A percentile compares a stretch with the other conserved stretches of the same genome.
Evolutionary conservation across 92 coral and sea anemone species (phyloP).

Genomic region (Scolanthus callimorphus): DNA sequence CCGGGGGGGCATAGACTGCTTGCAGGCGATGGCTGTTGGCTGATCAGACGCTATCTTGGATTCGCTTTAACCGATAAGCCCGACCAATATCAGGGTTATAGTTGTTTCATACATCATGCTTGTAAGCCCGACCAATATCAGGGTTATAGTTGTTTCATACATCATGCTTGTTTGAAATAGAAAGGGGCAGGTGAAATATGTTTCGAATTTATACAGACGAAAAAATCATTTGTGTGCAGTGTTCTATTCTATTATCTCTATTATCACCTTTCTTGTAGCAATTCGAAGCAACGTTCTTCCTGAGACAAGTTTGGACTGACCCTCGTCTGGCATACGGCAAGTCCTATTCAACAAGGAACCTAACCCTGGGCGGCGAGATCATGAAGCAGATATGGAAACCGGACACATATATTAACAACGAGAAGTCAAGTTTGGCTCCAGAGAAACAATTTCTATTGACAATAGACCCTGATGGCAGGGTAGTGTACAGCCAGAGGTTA

Average conservation of each 20-base stretch:
- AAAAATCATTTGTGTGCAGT: no score
- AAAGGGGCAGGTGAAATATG: no score
- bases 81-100: no score
- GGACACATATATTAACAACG: constrained; percentile 86
- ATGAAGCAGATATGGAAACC: constrained; percentile 90
- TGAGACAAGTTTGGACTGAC: constrained; percentile 85
- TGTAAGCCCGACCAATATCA: no score
- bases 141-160: no score
- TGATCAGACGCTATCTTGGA: no score
- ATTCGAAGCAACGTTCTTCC: constrained; percentile 79
- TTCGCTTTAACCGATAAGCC: no score
- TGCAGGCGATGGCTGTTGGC: no score
- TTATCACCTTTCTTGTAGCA: constrained; percentile 34
- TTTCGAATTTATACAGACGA: no score
- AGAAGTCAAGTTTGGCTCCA: constrained; percentile 72
- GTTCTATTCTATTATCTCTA: neutral
- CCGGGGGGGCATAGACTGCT: no score
- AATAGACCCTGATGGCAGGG: constrained; percentile 46
- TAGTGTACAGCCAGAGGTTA: constrained; percentile 74
- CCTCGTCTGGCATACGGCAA: constrained; percentile 66
- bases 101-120: no score
- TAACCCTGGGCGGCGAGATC: constrained; percentile 76
- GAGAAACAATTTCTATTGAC: constrained; percentile 70
- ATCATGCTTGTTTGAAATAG: no score
- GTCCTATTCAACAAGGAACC: constrained; percentile 51